phyloP scores from a whole-genome alignment of 2,797 vertebrate species.

The Threskiornis aethiopicus region DNA sequence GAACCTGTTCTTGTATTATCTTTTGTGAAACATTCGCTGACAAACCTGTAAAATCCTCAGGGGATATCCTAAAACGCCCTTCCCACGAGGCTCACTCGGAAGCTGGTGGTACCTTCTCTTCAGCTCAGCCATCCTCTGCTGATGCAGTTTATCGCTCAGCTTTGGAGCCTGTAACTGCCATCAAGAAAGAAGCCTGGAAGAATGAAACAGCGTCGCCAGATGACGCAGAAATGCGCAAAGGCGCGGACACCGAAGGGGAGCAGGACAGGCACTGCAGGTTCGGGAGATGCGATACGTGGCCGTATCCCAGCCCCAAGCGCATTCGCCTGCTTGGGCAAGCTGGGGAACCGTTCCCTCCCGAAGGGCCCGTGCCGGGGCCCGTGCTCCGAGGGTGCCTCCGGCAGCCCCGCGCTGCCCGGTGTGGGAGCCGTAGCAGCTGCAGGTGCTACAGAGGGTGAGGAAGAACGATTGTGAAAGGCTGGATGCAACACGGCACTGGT shows the following conservation, averaged over 20 bases:
- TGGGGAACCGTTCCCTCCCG: too few relatives aligned
- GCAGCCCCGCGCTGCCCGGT: fast-evolving
- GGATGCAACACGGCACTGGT: neutral
- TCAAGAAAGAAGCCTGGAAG: neutral
- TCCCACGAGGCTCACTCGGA: fast-evolving
- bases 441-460: neutral
- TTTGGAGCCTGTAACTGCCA: neutral
- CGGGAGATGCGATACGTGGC: fast-evolving
- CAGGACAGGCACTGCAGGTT: neutral
- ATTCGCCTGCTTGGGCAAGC: fast-evolving
- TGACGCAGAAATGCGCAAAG: neutral
- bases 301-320: neutral
- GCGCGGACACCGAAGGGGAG: neutral
- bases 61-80: neutral
- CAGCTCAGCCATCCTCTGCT: neutral
- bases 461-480: neutral
- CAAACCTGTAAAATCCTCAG: neutral
- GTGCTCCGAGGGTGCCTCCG: neutral
- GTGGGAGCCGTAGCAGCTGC: neutral
- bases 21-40: neutral
- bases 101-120: neutral
- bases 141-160: fast-evolving
- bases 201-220: neutral
- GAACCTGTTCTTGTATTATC: neutral
- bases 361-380: neutral